Conservation (phyloP, 1,140 invertebrate species). For the Proctacanthus coquilletti region DNA sequence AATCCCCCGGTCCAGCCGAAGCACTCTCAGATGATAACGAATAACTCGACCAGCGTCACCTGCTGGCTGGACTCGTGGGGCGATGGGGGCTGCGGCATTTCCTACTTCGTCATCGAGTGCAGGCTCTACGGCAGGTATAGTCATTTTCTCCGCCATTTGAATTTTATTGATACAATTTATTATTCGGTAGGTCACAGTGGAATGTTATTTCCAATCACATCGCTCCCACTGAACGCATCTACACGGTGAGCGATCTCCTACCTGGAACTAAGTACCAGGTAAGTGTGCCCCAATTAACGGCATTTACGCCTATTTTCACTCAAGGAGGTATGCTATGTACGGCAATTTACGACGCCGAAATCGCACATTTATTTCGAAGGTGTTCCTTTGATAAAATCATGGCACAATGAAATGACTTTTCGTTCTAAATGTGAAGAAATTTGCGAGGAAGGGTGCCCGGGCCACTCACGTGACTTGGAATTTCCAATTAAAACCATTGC, state of each 20-base stretch:
- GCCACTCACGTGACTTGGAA: no score
- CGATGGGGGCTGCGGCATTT: constrained; percentile 76
- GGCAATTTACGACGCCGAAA: no score
- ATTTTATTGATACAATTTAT: constrained; percentile 3
- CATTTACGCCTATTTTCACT: no score
- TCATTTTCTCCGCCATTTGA: constrained; percentile 17
- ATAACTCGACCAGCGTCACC: constrained; percentile 79
- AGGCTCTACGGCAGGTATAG: constrained; percentile 16
- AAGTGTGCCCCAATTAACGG: not conserved
- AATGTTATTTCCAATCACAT: constrained; percentile 59
- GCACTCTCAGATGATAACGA: constrained; percentile 65
- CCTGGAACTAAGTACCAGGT: constrained; percentile 70
- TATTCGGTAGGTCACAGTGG: constrained; percentile 36
- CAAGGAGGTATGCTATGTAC: no score
- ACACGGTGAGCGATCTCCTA: constrained; percentile 61
- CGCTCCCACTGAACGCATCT: constrained; percentile 57
- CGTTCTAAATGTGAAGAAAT: no score
- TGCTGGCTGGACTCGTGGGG: constrained; percentile 78
- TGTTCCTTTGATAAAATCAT: no score
- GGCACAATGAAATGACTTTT: no score
- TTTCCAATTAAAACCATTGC: no score
- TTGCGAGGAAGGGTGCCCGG: no score
- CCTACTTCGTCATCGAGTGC: constrained; percentile 71
- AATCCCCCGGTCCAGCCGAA: constrained; percentile 65
- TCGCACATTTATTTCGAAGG: no score